Conservation (phyloP, 2,113 vertebrate genomes). For the Salvator merianae region DNA sequence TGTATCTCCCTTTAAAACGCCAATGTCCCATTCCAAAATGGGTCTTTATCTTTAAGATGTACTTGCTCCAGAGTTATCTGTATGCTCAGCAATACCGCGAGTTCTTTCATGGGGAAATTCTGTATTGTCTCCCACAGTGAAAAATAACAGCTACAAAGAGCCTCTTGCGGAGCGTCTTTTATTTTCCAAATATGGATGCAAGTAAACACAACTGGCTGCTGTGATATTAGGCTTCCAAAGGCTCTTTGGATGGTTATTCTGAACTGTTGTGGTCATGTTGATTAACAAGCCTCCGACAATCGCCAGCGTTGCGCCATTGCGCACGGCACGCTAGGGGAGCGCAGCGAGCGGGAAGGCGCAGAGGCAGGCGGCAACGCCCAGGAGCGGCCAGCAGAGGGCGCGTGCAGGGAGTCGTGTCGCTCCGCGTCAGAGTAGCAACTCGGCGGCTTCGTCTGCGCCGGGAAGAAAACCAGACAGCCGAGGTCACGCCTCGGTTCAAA, state of each 20-base stretch:
- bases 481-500: constrained; percentile 44
- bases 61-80: too few species aligned
- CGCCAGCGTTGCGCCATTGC: background rate
- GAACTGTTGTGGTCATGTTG: background rate
- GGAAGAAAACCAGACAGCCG: constrained; percentile 10
- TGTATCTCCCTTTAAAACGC: too few species aligned
- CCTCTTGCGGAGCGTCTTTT: background rate
- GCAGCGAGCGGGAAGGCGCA: background rate
- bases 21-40: too few species aligned
- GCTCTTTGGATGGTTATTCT: background rate
- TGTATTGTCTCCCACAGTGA: too few species aligned
- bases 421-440: constrained; percentile 34
- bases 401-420: background rate
- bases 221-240: background rate
- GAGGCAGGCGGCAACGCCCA: background rate
- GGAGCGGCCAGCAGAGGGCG: background rate
- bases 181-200: background rate
- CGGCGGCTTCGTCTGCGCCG: constrained; percentile 12
- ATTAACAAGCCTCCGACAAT: background rate
- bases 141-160: too few species aligned
- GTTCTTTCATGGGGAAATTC: too few species aligned
- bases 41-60: background rate
- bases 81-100: too few species aligned
- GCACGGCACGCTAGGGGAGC: background rate
- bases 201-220: background rate